These are phyloP conservation scores for Tachysurus vachellii DNA, from an alignment of 2,113 vertebrate species.

Conservation along the genomic window DNA sequence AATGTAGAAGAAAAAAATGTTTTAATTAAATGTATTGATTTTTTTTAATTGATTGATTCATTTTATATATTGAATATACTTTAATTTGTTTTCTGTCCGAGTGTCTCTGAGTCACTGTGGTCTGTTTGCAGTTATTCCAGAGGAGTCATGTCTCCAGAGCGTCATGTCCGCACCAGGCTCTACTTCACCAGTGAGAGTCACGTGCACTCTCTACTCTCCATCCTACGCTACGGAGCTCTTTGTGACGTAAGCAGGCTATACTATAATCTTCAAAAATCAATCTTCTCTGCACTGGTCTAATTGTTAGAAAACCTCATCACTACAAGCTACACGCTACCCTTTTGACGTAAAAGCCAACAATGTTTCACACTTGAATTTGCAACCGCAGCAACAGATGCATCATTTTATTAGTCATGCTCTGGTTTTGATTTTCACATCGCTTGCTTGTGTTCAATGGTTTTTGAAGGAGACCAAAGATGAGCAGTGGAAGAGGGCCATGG, in stretches of 20 bases:
- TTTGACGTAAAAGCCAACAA: neutral
- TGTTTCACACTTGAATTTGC: neutral
- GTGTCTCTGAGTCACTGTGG: neutral
- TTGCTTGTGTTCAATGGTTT: slow-evolving; percentile 8
- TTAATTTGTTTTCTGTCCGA: neutral
- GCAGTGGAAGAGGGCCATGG: slow-evolving; percentile 90
- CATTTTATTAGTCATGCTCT: neutral
- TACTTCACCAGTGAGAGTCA: slow-evolving; percentile 92
- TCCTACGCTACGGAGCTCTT: slow-evolving; percentile 84
- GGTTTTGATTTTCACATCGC: neutral
- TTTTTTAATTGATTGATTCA: neutral
- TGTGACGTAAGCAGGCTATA: slow-evolving; percentile 75
- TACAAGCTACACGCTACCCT: neutral
- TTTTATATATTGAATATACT: neutral
- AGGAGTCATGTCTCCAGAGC: slow-evolving; percentile 87
- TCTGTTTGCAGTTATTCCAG: slow-evolving; percentile 80
- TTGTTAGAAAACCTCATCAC: neutral
- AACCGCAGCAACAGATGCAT: neutral
- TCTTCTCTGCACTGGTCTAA: neutral
- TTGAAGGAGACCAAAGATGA: slow-evolving; percentile 85
- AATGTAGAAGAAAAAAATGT: neutral
- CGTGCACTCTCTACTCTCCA: slow-evolving; percentile 85
- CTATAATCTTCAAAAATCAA: neutral
- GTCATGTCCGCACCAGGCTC: slow-evolving; percentile 85
- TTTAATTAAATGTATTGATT: neutral